phyloP scores from a whole-genome alignment of 1,140 invertebrate species.

The Eupristina koningsbergeri region DNA sequence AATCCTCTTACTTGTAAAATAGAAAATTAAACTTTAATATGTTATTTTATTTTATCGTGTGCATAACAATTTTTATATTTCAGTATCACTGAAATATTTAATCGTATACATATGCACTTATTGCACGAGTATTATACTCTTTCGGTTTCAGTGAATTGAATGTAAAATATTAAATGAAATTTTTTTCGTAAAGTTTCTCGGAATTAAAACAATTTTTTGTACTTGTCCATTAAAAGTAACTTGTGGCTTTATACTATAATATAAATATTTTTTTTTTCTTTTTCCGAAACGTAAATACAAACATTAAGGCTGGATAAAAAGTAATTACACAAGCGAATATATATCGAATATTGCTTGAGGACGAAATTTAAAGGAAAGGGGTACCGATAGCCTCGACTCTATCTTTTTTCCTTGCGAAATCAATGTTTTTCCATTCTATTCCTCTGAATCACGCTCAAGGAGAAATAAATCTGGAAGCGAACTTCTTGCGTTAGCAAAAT shows the following conservation, averaged over 20 bases:
- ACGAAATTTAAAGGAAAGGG: neutral
- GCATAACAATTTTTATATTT: neutral
- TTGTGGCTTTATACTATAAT: neutral
- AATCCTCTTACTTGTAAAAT: neutral
- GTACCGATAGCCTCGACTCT: neutral
- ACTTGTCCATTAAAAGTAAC: neutral
- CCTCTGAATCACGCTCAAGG: conserved; percentile 42
- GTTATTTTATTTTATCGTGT: neutral
- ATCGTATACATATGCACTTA: neutral
- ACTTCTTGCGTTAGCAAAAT: conserved; percentile 30
- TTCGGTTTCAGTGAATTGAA: neutral
- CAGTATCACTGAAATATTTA: neutral
- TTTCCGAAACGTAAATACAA: neutral
- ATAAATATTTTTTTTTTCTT: too few relatives aligned
- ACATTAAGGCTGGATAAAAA: neutral
- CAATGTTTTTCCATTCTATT: conserved; percentile 49
- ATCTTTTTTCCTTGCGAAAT: conserved; percentile 26
- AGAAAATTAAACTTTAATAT: conserved; percentile 3
- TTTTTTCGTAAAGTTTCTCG: too few relatives aligned
- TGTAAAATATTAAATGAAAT: too few relatives aligned
- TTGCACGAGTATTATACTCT: neutral
- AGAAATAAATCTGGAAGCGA: conserved; percentile 31
- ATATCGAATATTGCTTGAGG: neutral
- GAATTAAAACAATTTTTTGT: neutral
- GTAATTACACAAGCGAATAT: conserved; percentile 18